Evolutionary conservation across 2,113 vertebrate species (phyloP).

Genomic region (Drymodes brunneopygia): DNA sequence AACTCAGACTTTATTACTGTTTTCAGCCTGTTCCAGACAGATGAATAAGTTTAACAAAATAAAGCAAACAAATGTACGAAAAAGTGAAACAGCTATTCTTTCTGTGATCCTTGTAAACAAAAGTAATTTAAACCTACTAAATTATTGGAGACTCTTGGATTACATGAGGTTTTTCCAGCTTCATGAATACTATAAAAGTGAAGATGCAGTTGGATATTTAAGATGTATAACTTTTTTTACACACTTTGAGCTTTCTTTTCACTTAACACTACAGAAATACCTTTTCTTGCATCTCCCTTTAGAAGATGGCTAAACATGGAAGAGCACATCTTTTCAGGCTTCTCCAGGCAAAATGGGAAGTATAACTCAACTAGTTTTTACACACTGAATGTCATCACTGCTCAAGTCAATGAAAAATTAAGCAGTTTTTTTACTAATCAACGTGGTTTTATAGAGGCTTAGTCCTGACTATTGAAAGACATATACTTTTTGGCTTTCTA

Average conservation of each 20-base stretch:
- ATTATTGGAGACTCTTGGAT: not conserved
- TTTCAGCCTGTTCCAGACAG: not conserved
- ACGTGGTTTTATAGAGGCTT: not conserved
- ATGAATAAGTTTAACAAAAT: not conserved
- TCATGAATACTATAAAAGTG: not conserved
- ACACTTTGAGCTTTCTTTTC: not conserved
- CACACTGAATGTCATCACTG: not conserved
- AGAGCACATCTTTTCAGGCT: not conserved
- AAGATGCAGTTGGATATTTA: not conserved
- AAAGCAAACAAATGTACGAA: not conserved
- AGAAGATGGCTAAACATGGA: not conserved
- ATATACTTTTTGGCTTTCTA: not conserved
- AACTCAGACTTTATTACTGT: not conserved
- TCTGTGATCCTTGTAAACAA: too few relatives aligned
- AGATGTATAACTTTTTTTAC: not conserved
- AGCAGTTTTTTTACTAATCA: not conserved
- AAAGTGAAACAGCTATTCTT: not conserved
- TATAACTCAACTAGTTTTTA: not conserved
- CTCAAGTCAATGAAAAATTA: not conserved
- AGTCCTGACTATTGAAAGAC: not conserved
- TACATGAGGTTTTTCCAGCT: not conserved
- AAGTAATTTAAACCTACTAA: not conserved
- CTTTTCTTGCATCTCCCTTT: not conserved
- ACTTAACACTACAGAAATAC: not conserved
- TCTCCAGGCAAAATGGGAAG: not conserved